These are phyloP conservation scores for Therioaphis trifolii DNA, from an alignment of 2,888 invertebrate genomes.

Conservation along the genomic window DNA sequence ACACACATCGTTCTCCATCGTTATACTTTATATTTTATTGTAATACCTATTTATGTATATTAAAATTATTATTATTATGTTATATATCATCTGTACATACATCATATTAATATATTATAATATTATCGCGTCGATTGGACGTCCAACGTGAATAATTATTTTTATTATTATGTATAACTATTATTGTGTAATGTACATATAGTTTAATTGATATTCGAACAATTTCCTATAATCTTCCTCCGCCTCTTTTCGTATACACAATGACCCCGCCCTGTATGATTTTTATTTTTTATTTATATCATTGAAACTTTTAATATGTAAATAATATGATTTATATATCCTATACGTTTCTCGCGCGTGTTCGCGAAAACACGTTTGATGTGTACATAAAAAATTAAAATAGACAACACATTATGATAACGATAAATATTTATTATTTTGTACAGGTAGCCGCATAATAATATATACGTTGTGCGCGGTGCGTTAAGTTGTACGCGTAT, in stretches of 20 bases:
- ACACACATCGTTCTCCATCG: too few relatives aligned
- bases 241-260: not conserved
- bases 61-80: too few relatives aligned
- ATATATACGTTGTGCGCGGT: not conserved
- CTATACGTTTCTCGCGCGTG: not conserved
- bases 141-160: not conserved
- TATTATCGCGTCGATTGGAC: not conserved
- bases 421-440: conserved; percentile 12
- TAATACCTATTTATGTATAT: too few relatives aligned
- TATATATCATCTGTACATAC: too few relatives aligned
- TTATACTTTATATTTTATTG: too few relatives aligned
- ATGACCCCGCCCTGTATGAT: not conserved
- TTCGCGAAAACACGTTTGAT: not conserved
- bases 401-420: too few relatives aligned
- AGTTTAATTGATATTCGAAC: too few relatives aligned
- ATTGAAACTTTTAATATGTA: not conserved
- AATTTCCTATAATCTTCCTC: too few relatives aligned
- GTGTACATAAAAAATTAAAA: not conserved
- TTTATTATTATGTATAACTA: not conserved
- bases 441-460: not conserved
- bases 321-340: not conserved
- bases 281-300: not conserved
- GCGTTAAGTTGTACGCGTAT: not conserved
- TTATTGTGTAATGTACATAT: not conserved
- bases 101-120: not conserved